phyloP scores from a whole-genome alignment of 2,113 vertebrate genomes.

The Pteruthius melanotis region DNA sequence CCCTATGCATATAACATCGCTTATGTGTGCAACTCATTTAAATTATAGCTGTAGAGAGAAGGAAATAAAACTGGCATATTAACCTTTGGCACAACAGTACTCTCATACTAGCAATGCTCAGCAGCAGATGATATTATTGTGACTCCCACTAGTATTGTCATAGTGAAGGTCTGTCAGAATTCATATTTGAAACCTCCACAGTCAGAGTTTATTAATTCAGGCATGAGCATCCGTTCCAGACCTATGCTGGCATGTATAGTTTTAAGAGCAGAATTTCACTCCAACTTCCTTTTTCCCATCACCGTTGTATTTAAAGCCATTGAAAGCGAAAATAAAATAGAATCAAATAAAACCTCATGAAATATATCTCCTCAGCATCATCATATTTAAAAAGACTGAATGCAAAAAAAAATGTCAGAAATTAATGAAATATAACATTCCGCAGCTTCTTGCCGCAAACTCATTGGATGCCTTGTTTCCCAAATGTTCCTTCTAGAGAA shows the following conservation, averaged over 20 bases:
- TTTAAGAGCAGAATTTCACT: slow-evolving; percentile 15
- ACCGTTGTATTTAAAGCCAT: not conserved
- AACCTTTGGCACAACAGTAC: slow-evolving; percentile 53
- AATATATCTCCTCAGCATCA: not conserved
- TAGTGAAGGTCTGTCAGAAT: slow-evolving; percentile 50
- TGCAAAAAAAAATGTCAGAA: not conserved
- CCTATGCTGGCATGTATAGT: not conserved
- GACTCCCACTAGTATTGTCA: slow-evolving; percentile 16
- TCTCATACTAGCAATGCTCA: slow-evolving; percentile 21
- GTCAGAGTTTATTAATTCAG: slow-evolving; percentile 53
- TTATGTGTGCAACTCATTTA: slow-evolving; percentile 67
- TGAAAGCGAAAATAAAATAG: not conserved
- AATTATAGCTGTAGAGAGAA: slow-evolving; percentile 59
- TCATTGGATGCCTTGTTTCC: not conserved
- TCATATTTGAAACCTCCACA: slow-evolving; percentile 45
- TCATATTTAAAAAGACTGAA: not conserved
- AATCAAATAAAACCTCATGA: not conserved
- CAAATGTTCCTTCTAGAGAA: not conserved
- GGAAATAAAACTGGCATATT: slow-evolving; percentile 62
- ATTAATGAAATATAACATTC: not conserved
- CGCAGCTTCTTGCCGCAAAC: not conserved
- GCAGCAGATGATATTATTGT: slow-evolving; percentile 45
- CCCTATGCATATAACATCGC: slow-evolving; percentile 62
- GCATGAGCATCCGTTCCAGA: not conserved
- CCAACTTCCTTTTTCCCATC: not conserved